Percentiles rank a stretch among this genome's conserved stretches.
Evolutionary conservation across 2,797 vertebrate genomes (phyloP).

Genomic region (Takifugu ocellatus): DNA sequence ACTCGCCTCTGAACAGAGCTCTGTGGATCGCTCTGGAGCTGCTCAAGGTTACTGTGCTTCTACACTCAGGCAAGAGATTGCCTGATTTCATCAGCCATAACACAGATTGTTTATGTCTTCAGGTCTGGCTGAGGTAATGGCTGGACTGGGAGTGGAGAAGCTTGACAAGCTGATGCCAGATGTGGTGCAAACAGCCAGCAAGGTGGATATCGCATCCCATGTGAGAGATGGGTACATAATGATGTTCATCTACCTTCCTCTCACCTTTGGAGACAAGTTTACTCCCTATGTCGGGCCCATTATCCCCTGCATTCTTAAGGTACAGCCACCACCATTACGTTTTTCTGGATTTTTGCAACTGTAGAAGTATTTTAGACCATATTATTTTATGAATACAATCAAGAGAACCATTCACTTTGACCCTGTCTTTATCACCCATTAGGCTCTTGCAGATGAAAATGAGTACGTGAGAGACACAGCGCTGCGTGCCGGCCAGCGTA

Average conservation of each 20-base stretch:
- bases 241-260: conserved; percentile 99
- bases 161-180: conserved; percentile 98
- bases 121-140: conserved; percentile 98
- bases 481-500: conserved; percentile 89
- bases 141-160: conserved; percentile 95
- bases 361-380: no score
- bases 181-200: conserved; percentile 95
- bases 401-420: no score
- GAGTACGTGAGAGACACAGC: conserved; percentile 98
- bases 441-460: conserved; percentile 97
- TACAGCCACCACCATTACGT: conserved; percentile 41
- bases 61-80: neutral
- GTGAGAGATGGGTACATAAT: conserved; percentile 99
- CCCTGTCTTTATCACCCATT: conserved; percentile 1
- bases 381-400: no score
- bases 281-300: conserved; percentile 97
- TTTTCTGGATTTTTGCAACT: neutral
- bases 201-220: conserved; percentile 94
- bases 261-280: conserved; percentile 96
- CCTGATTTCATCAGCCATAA: neutral
- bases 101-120: conserved; percentile 5
- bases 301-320: conserved; percentile 98
- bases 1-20: conserved; percentile 95
- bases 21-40: conserved; percentile 96
- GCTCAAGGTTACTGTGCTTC: conserved; percentile 83